Conservation (phyloP, 2,888 invertebrate species). For the Cheiracanthium punctorium region DNA sequence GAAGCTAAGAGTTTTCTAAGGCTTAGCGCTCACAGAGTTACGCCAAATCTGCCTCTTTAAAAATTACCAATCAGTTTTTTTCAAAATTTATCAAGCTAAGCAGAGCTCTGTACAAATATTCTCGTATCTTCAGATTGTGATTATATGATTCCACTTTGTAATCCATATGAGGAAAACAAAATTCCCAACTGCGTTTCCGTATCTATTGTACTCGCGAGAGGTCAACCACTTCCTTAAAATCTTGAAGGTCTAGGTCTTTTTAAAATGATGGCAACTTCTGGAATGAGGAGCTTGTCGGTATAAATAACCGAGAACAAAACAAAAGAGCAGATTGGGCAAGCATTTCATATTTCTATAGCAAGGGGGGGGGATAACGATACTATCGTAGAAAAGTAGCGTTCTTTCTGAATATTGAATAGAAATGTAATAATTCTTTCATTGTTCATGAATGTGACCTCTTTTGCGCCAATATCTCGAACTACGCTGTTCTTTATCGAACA, state of each 20-base stretch:
- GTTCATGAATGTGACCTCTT: constrained; percentile 60
- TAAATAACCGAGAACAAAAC: constrained; percentile 30
- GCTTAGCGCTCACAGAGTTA: too few relatives aligned
- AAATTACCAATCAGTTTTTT: too few relatives aligned
- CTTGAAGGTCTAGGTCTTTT: constrained; percentile 55
- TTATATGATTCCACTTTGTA: too few relatives aligned
- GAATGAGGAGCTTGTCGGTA: neutral
- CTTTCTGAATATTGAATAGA: constrained; percentile 39
- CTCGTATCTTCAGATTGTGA: too few relatives aligned
- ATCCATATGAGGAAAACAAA: too few relatives aligned
- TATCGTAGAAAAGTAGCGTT: constrained; percentile 26
- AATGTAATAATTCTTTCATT: constrained; percentile 14
- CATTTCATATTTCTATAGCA: constrained; percentile 20
- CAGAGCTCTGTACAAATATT: too few relatives aligned
- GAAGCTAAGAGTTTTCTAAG: too few relatives aligned
- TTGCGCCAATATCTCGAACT: constrained; percentile 10
- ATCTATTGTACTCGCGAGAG: constrained; percentile 32
- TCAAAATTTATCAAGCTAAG: too few relatives aligned
- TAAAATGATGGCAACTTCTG: constrained; percentile 16
- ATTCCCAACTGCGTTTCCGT: too few relatives aligned
- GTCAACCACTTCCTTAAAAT: constrained; percentile 40
- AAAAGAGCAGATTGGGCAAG: constrained; percentile 12
- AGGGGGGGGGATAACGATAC: constrained; percentile 37
- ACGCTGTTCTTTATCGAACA: neutral
- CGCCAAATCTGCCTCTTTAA: too few relatives aligned